Percentiles rank a stretch among this genome's conserved stretches.
Conservation (phyloP, 1,140 invertebrate genomes). For the Sarcophaga peregrina region DNA sequence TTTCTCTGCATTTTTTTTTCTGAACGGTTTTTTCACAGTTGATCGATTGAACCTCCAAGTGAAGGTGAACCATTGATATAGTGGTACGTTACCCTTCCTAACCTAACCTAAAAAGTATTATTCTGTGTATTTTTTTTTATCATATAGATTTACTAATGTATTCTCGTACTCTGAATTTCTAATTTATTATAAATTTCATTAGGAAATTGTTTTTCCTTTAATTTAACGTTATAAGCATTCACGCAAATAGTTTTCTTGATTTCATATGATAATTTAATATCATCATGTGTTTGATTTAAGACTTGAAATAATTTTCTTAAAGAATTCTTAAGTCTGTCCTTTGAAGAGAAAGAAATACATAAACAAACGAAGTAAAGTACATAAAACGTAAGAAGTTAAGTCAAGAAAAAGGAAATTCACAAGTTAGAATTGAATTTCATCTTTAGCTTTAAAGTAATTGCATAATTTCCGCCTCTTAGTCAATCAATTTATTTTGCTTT, state of each 20-base stretch:
- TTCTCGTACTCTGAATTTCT: not conserved
- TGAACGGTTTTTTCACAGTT: too few relatives aligned
- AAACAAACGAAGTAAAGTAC: too few relatives aligned
- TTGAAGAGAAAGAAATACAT: not conserved
- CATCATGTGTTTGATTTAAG: not conserved
- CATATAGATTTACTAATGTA: too few relatives aligned
- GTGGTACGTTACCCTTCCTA: too few relatives aligned
- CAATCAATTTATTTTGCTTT: conserved; percentile 25
- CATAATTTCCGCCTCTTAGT: conserved; percentile 34
- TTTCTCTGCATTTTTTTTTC: too few relatives aligned
- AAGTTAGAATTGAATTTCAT: conserved; percentile 2
- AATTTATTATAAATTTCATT: not conserved
- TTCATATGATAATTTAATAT: not conserved
- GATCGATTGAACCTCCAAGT: too few relatives aligned
- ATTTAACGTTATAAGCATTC: too few relatives aligned
- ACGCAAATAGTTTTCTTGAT: not conserved
- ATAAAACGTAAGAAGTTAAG: not conserved
- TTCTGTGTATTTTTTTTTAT: too few relatives aligned
- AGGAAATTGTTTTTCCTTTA: conserved; percentile 1
- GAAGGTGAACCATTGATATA: too few relatives aligned
- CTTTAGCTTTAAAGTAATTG: conserved; percentile 17
- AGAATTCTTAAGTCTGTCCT: not conserved
- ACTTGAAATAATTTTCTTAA: not conserved
- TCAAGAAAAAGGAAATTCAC: not conserved
- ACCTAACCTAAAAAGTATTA: too few relatives aligned